Base-by-base conservation (phyloP, 2,797 vertebrate genomes). In the Halcyon chelicuti region DNA sequence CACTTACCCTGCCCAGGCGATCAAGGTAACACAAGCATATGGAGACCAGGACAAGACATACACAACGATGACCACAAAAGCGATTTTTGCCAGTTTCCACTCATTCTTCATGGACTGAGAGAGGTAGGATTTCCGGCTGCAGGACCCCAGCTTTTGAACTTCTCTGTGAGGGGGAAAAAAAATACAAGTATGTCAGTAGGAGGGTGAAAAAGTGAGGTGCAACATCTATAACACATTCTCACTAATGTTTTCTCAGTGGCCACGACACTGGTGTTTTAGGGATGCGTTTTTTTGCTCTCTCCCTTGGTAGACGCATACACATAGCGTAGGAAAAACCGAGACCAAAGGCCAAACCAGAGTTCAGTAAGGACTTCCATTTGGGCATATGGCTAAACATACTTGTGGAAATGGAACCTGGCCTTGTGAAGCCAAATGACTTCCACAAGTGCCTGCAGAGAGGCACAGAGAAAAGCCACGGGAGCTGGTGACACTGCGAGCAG, bases 41-140 rank as follows among this genome's bases (percentile, higher is more conserved):
- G 99, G 99, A 47, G 99, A 98, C 99, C 99, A 99, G 83, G 99
- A 99, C 71, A 99, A 96, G 61, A 99, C 99, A 84, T 97, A 99
- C 39, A 99, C 98, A 74, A 99, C 93, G 63, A 99, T 99, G 91
- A 98, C 98, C 44, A 99, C 98, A 72, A 99, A 99, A 21, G 99
- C 99, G 18, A 99, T 98, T 96, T 99, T 99, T 70, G 99, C 99
- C 98, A 99, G 86, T 94, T 99, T 99, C 99, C 99, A 99, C 67
- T 99, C 99, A 54, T 96, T 99, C 94, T 91, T 98, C 46, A 99
- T 97, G 65, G 98, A 98, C 83, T 98, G 98, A 95, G 97, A 96
- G 97, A 97, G 74, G 97, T 85, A 70, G 94, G 98, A 75, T 97
- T 98, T 97, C 87, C 98, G 96, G 82, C 98, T 98, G 92, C 98